Conservation (phyloP, 2,888 invertebrate genomes). For the Lasioglossum villosulum region DNA sequence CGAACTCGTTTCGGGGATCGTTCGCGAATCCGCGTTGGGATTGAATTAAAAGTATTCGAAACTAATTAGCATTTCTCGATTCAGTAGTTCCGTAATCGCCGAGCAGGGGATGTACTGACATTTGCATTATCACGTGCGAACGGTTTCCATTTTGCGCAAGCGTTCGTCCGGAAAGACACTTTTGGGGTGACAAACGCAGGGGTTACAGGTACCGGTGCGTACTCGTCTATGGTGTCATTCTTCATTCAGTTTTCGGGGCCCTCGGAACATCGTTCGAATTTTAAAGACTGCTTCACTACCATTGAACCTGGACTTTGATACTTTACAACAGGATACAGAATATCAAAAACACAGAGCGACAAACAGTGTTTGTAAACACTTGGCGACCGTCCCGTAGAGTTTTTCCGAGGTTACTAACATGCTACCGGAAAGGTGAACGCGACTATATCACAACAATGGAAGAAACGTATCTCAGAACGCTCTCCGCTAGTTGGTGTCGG, state of each 20-base stretch:
- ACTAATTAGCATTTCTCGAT: slow-evolving; percentile 73
- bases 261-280: background rate
- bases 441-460: too few species aligned
- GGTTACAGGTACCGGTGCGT: slow-evolving; percentile 66
- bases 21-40: background rate
- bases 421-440: too few species aligned
- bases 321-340: background rate
- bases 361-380: background rate
- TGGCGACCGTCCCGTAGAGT: too few species aligned
- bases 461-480: too few species aligned
- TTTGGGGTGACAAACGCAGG: slow-evolving; percentile 68
- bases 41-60: slow-evolving; percentile 68
- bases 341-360: background rate
- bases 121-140: slow-evolving; percentile 63
- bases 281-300: background rate
- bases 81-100: slow-evolving; percentile 67
- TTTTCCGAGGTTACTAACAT: too few species aligned
- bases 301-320: background rate
- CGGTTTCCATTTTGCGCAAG: slow-evolving; percentile 77
- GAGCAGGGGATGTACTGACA: slow-evolving; percentile 53
- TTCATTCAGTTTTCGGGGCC: slow-evolving; percentile 30
- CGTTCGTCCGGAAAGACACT: slow-evolving; percentile 81
- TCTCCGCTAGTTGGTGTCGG: too few species aligned
- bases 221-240: slow-evolving; percentile 10
- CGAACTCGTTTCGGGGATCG: background rate